Percentiles rank a stretch among this genome's conserved stretches.
Evolutionary conservation across 2,113 vertebrate genomes (phyloP).

Genomic region (Tyrannus savana): DNA sequence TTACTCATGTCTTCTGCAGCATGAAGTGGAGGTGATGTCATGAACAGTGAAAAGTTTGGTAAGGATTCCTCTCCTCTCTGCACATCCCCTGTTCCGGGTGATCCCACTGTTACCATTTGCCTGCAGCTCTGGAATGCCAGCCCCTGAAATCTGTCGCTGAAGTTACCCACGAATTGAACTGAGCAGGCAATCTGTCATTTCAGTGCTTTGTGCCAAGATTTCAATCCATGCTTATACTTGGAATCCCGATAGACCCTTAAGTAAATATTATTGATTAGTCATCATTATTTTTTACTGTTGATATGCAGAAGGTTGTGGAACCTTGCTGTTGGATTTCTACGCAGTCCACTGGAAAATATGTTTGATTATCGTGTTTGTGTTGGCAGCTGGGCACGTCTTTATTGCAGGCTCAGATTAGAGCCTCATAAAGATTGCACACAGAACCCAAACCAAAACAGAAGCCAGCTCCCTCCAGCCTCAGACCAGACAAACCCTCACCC

Average conservation of each 20-base stretch:
- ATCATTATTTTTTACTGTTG: slow-evolving; percentile 39
- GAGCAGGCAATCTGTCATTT: slow-evolving; percentile 36
- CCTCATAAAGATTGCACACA: background rate
- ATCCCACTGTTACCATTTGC: background rate
- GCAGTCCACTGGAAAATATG: background rate
- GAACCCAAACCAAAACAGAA: background rate
- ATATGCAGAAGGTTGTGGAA: slow-evolving; percentile 26
- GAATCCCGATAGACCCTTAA: background rate
- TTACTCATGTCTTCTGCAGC: background rate
- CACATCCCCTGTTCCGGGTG: background rate
- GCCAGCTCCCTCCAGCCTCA: background rate
- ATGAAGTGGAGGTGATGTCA: background rate
- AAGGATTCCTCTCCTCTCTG: background rate
- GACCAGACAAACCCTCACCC: background rate
- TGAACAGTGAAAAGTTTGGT: background rate
- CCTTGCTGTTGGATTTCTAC: background rate
- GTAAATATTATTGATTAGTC: slow-evolving; percentile 57
- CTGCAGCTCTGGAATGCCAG: background rate
- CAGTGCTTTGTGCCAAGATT: slow-evolving; percentile 6
- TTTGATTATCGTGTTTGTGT: background rate
- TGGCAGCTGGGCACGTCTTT: background rate
- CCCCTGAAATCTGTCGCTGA: background rate
- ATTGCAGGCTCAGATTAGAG: background rate
- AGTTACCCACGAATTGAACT: background rate
- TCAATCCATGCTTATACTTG: background rate